Conservation (phyloP, 2,888 invertebrate species). For the Graphium colonna region DNA sequence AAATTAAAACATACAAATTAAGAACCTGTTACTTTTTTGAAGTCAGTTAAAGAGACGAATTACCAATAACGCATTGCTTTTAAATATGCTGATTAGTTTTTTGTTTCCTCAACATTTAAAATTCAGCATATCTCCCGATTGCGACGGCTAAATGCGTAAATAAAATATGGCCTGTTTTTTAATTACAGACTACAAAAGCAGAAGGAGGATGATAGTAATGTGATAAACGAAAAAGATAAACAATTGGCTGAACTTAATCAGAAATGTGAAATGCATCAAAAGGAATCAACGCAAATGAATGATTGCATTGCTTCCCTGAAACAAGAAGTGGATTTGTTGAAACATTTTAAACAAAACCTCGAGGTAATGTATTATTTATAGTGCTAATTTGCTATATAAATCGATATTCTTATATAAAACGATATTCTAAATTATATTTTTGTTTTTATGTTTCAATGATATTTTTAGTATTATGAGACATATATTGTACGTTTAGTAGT, state of each 20-base stretch:
- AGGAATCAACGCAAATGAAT: conserved; percentile 41
- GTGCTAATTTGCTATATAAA: no score
- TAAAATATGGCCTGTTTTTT: no score
- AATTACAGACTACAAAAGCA: conserved; percentile 52
- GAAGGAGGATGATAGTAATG: conserved; percentile 52
- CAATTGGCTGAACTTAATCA: conserved; percentile 52
- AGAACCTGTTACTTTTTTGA: no score
- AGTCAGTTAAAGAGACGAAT: no score
- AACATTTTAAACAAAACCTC: conserved; percentile 41
- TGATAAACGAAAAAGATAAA: conserved; percentile 46
- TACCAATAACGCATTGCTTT: no score
- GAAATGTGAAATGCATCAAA: conserved; percentile 44
- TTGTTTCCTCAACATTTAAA: no score
- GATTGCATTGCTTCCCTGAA: conserved; percentile 29
- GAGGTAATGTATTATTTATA: conserved; percentile 40
- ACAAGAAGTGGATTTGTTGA: conserved; percentile 52
- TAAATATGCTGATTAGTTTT: no score
- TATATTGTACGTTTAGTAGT: no score
- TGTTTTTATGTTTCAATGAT: background rate
- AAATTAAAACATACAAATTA: no score
- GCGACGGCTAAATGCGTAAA: no score
- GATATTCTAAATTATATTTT: no score
- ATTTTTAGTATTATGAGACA: background rate
- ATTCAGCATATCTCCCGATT: no score
- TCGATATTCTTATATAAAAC: background rate